A percentile compares a stretch with the other conserved stretches of the same genome.
Conservation (phyloP, 2,797 vertebrate genomes). For the Crocodylus rhombifer region DNA sequence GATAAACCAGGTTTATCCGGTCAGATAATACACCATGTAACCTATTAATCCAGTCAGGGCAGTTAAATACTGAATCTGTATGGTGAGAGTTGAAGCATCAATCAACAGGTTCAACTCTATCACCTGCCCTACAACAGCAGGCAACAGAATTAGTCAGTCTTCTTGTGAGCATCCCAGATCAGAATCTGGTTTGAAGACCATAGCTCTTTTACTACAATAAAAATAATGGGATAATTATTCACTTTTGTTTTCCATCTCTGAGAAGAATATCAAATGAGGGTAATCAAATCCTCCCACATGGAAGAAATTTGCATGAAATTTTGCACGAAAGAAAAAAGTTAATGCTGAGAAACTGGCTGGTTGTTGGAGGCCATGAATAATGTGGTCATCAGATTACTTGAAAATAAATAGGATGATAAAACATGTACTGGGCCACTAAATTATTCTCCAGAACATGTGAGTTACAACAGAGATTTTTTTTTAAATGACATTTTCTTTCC, state of each 20-base stretch:
- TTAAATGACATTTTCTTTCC: neutral
- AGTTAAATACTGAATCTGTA: neutral
- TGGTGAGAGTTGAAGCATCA: neutral
- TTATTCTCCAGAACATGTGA: neutral
- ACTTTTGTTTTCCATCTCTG: neutral
- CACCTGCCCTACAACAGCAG: neutral
- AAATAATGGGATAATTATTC: neutral
- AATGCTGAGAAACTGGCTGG: neutral
- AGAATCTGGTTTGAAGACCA: neutral
- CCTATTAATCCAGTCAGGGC: neutral
- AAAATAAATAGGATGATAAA: neutral
- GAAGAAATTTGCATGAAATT: neutral
- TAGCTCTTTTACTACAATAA: neutral
- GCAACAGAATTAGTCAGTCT: neutral
- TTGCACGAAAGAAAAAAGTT: neutral
- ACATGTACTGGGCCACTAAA: neutral
- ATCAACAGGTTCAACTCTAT: neutral
- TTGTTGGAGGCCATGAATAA: neutral
- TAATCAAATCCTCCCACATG: neutral
- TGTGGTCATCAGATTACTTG: neutral
- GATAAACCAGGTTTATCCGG: fast-evolving
- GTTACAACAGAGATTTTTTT: neutral
- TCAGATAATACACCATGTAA: neutral
- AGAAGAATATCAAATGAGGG: neutral
- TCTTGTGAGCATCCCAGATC: neutral